Conservation (phyloP, 2,888 invertebrate species). For the Ectemnius cavifrons region DNA sequence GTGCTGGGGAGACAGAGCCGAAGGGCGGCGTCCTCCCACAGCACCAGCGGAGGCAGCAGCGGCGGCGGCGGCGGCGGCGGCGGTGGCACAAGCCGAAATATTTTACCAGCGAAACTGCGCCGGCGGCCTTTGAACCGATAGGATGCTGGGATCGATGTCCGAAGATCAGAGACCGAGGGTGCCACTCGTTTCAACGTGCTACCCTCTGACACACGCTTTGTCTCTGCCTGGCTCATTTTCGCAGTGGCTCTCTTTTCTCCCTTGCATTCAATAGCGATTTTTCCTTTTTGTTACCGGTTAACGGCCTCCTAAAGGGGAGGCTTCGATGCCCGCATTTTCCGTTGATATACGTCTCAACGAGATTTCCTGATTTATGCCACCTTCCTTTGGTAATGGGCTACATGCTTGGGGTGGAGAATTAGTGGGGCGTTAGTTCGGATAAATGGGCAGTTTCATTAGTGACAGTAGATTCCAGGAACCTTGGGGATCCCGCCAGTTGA, state of each 20-base stretch:
- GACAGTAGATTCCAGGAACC: too few relatives aligned
- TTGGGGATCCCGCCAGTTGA: too few relatives aligned
- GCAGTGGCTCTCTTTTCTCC: background rate
- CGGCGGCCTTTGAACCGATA: constrained; percentile 53
- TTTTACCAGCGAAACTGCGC: constrained; percentile 66
- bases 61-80: background rate
- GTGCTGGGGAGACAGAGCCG: constrained; percentile 22
- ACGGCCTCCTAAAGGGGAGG: background rate
- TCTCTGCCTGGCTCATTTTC: background rate
- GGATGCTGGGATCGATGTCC: constrained; percentile 53
- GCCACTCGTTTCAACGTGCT: constrained; percentile 8
- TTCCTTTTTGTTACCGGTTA: background rate
- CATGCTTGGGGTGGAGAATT: too few relatives aligned
- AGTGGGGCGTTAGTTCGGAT: too few relatives aligned
- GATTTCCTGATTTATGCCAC: background rate
- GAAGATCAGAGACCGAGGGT: constrained; percentile 48
- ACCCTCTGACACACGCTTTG: constrained; percentile 12
- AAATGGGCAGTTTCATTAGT: too few relatives aligned
- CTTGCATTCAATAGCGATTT: background rate
- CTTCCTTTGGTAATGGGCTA: too few relatives aligned
- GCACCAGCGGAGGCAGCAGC: constrained; percentile 13
- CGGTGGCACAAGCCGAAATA: constrained; percentile 58
- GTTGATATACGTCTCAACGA: background rate
- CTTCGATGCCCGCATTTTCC: background rate
- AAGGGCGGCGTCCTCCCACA: constrained; percentile 46